These are phyloP conservation scores for Sylvia borin DNA, from an alignment of 2,797 vertebrate species.

Conservation along the genomic window DNA sequence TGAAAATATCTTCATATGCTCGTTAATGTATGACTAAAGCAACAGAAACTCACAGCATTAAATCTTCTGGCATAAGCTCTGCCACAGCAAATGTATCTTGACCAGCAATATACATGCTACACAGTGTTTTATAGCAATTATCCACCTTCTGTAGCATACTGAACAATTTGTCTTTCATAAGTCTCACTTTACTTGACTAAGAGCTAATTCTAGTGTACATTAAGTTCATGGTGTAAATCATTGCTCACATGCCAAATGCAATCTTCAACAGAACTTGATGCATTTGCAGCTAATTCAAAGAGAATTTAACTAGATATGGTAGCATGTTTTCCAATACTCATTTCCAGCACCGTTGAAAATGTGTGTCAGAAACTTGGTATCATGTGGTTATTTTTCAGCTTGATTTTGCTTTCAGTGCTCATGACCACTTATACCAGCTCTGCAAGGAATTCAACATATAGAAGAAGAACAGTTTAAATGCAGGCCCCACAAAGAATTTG, in stretches of 20 bases:
- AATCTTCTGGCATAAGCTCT: background rate
- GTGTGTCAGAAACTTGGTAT: background rate
- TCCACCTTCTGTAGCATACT: background rate
- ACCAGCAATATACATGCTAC: background rate
- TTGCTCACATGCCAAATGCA: background rate
- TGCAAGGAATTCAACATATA: background rate
- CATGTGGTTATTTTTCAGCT: background rate
- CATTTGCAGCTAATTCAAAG: background rate
- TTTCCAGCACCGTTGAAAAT: background rate
- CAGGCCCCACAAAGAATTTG: background rate
- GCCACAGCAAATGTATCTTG: background rate
- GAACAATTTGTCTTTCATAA: background rate
- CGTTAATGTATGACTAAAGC: background rate
- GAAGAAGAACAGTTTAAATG: fast-evolving
- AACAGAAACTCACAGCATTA: background rate
- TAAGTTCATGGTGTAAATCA: background rate
- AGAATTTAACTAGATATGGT: background rate
- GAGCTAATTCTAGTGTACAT: background rate
- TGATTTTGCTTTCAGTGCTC: background rate
- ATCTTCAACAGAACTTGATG: background rate
- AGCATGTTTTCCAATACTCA: background rate
- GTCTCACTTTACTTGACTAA: background rate
- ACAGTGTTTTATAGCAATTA: background rate
- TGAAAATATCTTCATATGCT: background rate
- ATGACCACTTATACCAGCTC: background rate